Evolutionary conservation across 23 tunicate species (phyloP), one percentile per base, ranked within the genome.

Genomic region (Clavelina lepadiformis): DNA sequence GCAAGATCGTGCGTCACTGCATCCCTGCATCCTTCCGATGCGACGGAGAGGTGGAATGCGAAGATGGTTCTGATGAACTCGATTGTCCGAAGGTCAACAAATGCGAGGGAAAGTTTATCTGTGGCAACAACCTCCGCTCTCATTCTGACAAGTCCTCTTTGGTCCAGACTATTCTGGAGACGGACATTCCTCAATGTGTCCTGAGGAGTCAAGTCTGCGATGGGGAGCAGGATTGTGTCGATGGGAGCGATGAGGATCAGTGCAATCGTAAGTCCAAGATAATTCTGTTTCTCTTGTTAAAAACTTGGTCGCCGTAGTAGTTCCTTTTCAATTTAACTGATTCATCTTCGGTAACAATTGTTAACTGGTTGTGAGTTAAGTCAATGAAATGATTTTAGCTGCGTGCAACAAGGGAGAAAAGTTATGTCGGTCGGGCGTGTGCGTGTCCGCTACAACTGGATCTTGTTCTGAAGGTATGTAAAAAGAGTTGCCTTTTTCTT

Each of bases 1-100:
- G 85, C 75, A 56, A 21, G 28, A 35, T 78, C 0, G 23, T 0
- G 18, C 38, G 52, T 28, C 45, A 33, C 11, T 86, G 95, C 61
- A 56, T 86, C 28, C 95, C 85, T 25, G 5, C 49, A 45, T 21
- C 28, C 27, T 86, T 85, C 85, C 32, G 64, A 18, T 86, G 95
- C 71, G 95, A 86, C 70, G 57, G 68, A 3, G 57, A 61, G 18
- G 58, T 41, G 3, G 96, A 88, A 3, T 79, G 83, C 28, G 37
- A 15, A 22, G 83, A 89, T 38, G 49, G 47, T 5, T 69, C 83
- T 13, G 95, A 86, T 31, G 95, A 86, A 49, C 28, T 24, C n/a
- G 51, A 65, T 38, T 86, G 95, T 33, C 76, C 80, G 22, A 15
- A 8, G 21, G 23, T n/a, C 6, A 58, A 58, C 18, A 23, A 25